Base-by-base conservation (phyloP, 2,113 vertebrate species). In the Planiliza haematocheilus region DNA sequence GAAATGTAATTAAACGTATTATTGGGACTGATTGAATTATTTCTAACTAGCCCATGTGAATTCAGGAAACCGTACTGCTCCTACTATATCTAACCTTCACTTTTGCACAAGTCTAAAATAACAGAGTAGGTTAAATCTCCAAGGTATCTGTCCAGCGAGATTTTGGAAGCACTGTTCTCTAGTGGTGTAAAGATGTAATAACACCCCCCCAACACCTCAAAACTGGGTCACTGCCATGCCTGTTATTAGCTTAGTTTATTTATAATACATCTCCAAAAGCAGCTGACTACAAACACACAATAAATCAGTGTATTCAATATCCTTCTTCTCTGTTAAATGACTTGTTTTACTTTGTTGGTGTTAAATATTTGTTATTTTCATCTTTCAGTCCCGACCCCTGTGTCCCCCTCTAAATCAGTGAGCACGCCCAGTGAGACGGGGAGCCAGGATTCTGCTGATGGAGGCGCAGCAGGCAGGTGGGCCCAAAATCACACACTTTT, bases 401-500 rank as follows among this genome's bases (percentile, higher is more conserved):
- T 97, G 95, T 99, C 97, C 91, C 97, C 97, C 82, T 98, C 96
- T 90, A 99, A 98, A 94, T 98, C 97, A 91, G 92, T 96, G 95
- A 98, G 97, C 95, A 97, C 97, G n/a, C 96, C 97, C 92, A 98
- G 98, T 87, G 98, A 99, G 67, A 94, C 96, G 18, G 97, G 97
- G 86, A 99, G 96, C 91, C 98, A 99, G 92, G 98, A 99, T 89
- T 99, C 97, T 0, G 95, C 95, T 17, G 98, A 99, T 41, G 93
- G 97, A 74, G 94, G 94, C 77, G 91, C 95, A 13, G 89, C 94
- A 37, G 95, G 96, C 90, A 97, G 98, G 98, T 99, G 95, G 90
- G 95, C 11, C 24, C 34, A 10, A 16, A 60, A 14, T 18, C 48
- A 37, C 14, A 8, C 18, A 30, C 24, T 30, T 30, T n/a, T n/a